These are phyloP conservation scores for Venusia cambrica DNA, from an alignment of 2,888 invertebrate genomes.

Conservation along the genomic window DNA sequence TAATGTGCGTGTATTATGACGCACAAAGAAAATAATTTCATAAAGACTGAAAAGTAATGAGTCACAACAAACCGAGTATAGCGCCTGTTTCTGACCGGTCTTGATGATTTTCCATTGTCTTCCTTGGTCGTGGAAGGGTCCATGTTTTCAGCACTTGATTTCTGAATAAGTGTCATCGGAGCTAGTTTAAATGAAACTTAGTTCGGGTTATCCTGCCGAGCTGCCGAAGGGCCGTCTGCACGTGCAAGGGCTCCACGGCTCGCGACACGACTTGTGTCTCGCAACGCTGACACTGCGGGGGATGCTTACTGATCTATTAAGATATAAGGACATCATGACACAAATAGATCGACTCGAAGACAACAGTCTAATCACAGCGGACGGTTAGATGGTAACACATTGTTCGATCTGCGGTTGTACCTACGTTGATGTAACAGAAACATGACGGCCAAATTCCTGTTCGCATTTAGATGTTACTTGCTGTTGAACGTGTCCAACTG, in stretches of 20 bases:
- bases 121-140: constrained; percentile 59
- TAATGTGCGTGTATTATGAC: constrained; percentile 49
- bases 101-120: constrained; percentile 75
- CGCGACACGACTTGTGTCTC: constrained; percentile 68
- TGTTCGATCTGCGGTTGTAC: constrained; percentile 46
- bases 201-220: constrained; percentile 28
- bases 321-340: constrained; percentile 80
- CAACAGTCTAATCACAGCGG: constrained; percentile 52
- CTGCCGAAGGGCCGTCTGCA: constrained; percentile 45
- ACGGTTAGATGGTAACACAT: constrained; percentile 55
- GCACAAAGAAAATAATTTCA: constrained; percentile 67
- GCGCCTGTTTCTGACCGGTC: constrained; percentile 86
- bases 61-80: constrained; percentile 84
- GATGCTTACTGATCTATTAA: constrained; percentile 78
- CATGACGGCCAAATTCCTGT: constrained; percentile 77
- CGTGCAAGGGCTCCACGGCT: constrained; percentile 70
- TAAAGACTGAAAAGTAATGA: constrained; percentile 65
- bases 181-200: constrained; percentile 32
- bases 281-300: constrained; percentile 71
- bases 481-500: constrained; percentile 39
- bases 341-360: constrained; percentile 72
- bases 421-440: constrained; percentile 79
- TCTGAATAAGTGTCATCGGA: constrained; percentile 70
- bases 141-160: constrained; percentile 52
- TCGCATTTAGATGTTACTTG: constrained; percentile 72